Percentiles rank a stretch among this genome's conserved stretches.
These are phyloP conservation scores for Falcaria lacertinaria DNA, from an alignment of 2,888 invertebrate genomes.

Conservation along the genomic window DNA sequence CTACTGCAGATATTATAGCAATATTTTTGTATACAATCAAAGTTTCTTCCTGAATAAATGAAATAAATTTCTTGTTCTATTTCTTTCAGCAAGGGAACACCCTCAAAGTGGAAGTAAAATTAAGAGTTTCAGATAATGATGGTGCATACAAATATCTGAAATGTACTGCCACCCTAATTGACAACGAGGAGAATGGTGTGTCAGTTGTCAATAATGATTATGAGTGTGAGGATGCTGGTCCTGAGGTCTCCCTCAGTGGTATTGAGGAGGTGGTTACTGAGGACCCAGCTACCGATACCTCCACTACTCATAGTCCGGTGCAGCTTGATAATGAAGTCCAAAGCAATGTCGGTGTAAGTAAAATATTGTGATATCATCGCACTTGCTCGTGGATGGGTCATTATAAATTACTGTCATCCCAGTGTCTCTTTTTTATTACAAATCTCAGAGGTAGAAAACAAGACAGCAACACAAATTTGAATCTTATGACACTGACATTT, in stretches of 20 bases:
- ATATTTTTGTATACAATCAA: too few relatives aligned
- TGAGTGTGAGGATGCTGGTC: conserved; percentile 35
- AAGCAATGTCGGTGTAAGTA: conserved; percentile 49
- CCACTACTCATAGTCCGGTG: conserved; percentile 34
- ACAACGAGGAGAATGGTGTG: conserved; percentile 31
- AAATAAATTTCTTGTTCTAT: conserved; percentile 5
- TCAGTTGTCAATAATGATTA: conserved; percentile 34
- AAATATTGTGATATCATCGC: not conserved
- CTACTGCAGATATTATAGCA: too few relatives aligned
- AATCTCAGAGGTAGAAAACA: too few relatives aligned
- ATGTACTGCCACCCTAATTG: conserved; percentile 49
- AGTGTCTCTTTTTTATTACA: too few relatives aligned
- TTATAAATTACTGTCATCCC: too few relatives aligned
- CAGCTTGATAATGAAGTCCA: conserved; percentile 64
- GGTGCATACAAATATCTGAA: conserved; percentile 37
- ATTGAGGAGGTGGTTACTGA: conserved; percentile 17
- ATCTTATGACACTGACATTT: too few relatives aligned
- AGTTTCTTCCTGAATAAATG: conserved; percentile 1
- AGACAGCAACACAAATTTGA: too few relatives aligned
- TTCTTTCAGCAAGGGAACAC: conserved; percentile 43
- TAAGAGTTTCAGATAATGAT: conserved; percentile 45
- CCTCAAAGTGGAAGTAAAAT: conserved; percentile 42
- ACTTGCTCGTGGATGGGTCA: too few relatives aligned
- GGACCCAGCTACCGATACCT: conserved; percentile 17
- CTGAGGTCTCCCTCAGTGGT: not conserved